Evolutionary conservation across 2,888 invertebrate species (phyloP), one percentile per base, ranked within the genome.

Genomic region (Plusia festucae): DNA sequence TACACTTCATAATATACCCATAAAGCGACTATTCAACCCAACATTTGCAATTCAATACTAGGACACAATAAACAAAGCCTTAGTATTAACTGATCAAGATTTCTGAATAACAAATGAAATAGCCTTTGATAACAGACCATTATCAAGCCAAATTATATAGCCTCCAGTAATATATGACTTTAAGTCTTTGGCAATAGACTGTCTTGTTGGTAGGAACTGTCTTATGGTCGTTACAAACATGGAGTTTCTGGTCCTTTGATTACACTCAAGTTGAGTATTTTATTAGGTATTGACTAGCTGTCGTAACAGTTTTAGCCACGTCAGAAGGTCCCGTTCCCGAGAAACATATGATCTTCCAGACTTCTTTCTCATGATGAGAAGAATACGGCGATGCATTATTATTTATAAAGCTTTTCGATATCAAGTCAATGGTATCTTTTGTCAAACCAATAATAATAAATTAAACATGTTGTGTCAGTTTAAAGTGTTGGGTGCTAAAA

Each of bases 21-120:
- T 40, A 40, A 40, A 40, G 40, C 40, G 40, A n/a, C 40, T 40
- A 40, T n/a, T 40, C 40, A 40, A 40, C 40, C 40, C 40, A n/a
- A 40, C 40, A 40, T 40, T 40, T 40, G n/a, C 40, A 40, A 40
- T n/a, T 40, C 40, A n/a, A 40, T 40, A n/a, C 40, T 40, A 40
- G 40, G 40, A 40, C 40, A 32, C 53, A 32, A 32, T 27, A 44
- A 27, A 68, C 32, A 52, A 49, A 15, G 16, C 24, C 2, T 22
- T 16, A 44, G 44, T 53, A 27, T 53, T 18, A 54, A 34, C n/a
- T 20, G 40, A 18, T 46, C 60, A 46, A 70, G 62, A 49, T 71
- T 71, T 61, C 61, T 74, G 68, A 78, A 64, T 66, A 65, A 61
- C 68, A 68, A 73, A 58, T 68, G 56, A 65, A 70, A n/a, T 65